phyloP scores from a whole-genome alignment of 2,797 vertebrate species.

The Carcharodon carcharias region DNA sequence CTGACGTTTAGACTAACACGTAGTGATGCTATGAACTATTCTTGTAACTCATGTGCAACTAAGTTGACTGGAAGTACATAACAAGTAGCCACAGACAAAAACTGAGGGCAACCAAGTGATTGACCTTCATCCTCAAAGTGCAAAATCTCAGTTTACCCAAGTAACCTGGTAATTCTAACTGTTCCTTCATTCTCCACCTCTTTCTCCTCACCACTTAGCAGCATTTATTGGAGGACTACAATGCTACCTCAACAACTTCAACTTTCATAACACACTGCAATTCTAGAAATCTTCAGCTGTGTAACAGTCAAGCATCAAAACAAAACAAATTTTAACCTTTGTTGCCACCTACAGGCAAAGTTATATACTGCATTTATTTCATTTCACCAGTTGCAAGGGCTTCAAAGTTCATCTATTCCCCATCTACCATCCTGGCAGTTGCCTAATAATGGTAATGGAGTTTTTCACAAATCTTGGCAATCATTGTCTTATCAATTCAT shows the following conservation, averaged over 20 bases:
- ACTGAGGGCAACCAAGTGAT: background rate
- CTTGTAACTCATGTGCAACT: background rate
- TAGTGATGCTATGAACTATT: background rate
- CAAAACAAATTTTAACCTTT: background rate
- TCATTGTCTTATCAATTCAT: background rate
- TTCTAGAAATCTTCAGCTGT: background rate
- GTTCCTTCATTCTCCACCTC: background rate
- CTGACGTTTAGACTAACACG: background rate
- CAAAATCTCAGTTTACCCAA: background rate
- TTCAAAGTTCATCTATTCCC: background rate
- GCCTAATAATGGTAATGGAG: background rate
- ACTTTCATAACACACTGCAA: background rate
- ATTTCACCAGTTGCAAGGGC: background rate
- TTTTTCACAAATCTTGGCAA: background rate
- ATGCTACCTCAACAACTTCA: background rate
- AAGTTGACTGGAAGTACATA: background rate
- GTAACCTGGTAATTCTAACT: background rate
- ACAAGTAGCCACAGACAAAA: background rate
- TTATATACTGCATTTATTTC: background rate
- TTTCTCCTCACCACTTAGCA: background rate
- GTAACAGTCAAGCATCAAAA: background rate
- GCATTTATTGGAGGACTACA: background rate
- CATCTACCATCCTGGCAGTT: background rate
- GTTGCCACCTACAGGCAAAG: slow-evolving; percentile 7
- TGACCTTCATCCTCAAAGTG: background rate